These are phyloP conservation scores for Turritopsis rubra DNA, from an alignment of 30 jellyfish, hydroid and myxozoan genomes.

Conservation along the genomic window DNA sequence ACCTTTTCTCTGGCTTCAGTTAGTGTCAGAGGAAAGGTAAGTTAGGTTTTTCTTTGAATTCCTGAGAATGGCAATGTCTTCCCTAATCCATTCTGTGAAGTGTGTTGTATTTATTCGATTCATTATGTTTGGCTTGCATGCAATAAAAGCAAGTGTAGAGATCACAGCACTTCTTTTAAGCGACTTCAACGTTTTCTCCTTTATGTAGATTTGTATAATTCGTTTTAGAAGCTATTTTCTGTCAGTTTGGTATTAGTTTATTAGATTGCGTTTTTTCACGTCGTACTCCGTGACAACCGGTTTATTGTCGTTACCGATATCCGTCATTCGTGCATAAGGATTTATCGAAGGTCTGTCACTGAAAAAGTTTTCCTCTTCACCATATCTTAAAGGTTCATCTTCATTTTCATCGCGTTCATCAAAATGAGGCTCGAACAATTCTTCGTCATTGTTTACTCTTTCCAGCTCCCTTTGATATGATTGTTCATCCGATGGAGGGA, in stretches of 20 bases:
- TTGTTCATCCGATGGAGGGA: not conserved
- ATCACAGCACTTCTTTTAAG: too few species aligned
- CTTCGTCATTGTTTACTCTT: not conserved
- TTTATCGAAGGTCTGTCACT: not conserved
- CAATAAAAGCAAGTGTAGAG: too few species aligned
- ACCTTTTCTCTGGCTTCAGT: too few species aligned
- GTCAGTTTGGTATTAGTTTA: not conserved
- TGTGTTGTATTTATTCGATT: too few species aligned
- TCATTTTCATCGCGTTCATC: slow-evolving; percentile 9
- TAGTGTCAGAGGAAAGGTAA: too few species aligned
- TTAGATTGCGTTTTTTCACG: not conserved
- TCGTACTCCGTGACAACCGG: not conserved
- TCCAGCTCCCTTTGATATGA: not conserved
- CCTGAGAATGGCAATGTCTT: too few species aligned
- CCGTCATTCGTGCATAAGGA: not conserved
- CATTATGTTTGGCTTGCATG: too few species aligned
- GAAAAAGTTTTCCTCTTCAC: slow-evolving; percentile 5
- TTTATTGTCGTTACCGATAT: not conserved
- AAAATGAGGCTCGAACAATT: not conserved
- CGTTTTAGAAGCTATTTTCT: not conserved
- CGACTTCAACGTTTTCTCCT: too few species aligned
- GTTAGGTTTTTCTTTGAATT: too few species aligned
- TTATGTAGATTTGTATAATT: not conserved
- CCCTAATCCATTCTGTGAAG: too few species aligned
- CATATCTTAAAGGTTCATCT: not conserved